phyloP scores from a whole-genome alignment of 1,140 invertebrate genomes.

The Himalopsyche phryganea region DNA sequence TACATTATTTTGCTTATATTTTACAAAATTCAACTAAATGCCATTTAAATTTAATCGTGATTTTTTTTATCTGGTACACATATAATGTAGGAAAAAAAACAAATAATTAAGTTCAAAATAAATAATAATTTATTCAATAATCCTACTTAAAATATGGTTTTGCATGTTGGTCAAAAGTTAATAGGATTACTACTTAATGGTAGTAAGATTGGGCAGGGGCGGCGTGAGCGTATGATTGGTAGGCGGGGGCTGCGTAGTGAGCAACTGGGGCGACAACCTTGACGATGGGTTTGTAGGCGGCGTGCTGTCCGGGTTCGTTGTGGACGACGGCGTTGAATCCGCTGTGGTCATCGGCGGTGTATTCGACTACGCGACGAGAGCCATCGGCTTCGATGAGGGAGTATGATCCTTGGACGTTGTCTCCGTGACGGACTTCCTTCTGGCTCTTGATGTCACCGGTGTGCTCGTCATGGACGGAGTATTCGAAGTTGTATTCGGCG shows the following conservation, averaged over 20 bases:
- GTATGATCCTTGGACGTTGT: conserved; percentile 58
- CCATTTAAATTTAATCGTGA: no score
- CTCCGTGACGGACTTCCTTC: conserved; percentile 56
- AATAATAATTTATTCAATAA: no score
- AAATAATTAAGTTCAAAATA: no score
- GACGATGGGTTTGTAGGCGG: conserved; percentile 37
- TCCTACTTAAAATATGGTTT: conserved; percentile 15
- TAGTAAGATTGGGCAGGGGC: conserved; percentile 35
- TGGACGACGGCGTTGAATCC: conserved; percentile 68
- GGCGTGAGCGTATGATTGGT: conserved; percentile 33
- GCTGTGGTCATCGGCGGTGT: conserved; percentile 67
- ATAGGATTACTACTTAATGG: conserved; percentile 16
- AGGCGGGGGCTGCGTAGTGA: conserved; percentile 25
- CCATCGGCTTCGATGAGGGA: conserved; percentile 62
- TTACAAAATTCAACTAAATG: no score
- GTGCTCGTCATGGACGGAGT: conserved; percentile 52
- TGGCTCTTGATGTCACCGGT: conserved; percentile 61
- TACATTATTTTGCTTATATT: no score
- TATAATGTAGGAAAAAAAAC: no score
- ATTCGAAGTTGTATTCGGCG: conserved; percentile 52
- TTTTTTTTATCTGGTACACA: no score
- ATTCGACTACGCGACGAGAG: conserved; percentile 66
- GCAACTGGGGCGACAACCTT: conserved; percentile 30
- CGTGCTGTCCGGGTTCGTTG: conserved; percentile 52
- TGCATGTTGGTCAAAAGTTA: conserved; percentile 12